Conservation (phyloP, 2,113 vertebrate species). For the Coregonus clupeaformis region DNA sequence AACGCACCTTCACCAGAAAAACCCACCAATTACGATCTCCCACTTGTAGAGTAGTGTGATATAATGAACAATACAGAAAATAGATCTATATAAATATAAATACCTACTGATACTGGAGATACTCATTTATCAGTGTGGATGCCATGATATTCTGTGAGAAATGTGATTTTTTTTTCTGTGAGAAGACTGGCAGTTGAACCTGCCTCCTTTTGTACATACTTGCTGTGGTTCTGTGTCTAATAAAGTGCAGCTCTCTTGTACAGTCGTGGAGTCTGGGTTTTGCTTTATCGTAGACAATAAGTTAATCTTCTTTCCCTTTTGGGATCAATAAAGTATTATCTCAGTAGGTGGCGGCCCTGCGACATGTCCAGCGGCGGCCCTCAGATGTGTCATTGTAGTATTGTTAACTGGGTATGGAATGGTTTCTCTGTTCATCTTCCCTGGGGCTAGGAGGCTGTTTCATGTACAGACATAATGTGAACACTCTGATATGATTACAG, state of each 20-base stretch:
- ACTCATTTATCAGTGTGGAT: slow-evolving; percentile 80
- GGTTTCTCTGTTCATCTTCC: not conserved
- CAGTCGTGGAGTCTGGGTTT: slow-evolving; percentile 42
- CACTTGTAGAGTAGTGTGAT: slow-evolving; percentile 79
- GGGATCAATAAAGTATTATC: no score
- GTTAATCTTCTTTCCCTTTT: not conserved
- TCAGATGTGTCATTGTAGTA: not conserved
- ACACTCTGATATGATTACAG: no score
- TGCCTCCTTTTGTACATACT: slow-evolving; percentile 79
- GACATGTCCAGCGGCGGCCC: no score
- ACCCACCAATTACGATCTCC: slow-evolving; percentile 58
- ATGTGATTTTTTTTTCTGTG: slow-evolving; percentile 75
- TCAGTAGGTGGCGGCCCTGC: no score
- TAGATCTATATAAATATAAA: slow-evolving; percentile 77
- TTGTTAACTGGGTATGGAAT: not conserved
- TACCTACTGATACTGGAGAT: slow-evolving; percentile 69
- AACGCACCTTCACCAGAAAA: slow-evolving; percentile 52
- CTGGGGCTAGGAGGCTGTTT: not conserved
- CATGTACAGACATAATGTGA: not conserved
- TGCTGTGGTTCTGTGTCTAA: slow-evolving; percentile 82
- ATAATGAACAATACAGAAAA: slow-evolving; percentile 72
- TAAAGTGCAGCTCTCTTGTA: slow-evolving; percentile 85
- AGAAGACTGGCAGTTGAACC: slow-evolving; percentile 72
- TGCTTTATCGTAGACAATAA: slow-evolving; percentile 18
- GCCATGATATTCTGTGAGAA: slow-evolving; percentile 84